Evolutionary conservation across 2,113 vertebrate genomes (phyloP).

Genomic region (Pachycephala philippinensis): DNA sequence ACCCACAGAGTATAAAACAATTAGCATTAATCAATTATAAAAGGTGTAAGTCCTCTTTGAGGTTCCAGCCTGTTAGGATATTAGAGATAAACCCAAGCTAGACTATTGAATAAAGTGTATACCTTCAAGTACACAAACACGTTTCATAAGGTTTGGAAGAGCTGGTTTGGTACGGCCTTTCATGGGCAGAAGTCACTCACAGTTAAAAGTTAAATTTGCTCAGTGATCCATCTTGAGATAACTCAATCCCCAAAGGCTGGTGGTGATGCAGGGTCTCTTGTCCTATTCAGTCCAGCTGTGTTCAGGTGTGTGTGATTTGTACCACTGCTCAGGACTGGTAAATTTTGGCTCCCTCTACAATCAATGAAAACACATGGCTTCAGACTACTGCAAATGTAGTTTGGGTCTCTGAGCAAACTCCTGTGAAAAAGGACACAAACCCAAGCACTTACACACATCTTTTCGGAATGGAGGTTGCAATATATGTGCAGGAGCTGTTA

Average conservation of each 20-base stretch:
- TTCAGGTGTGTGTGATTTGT: neutral
- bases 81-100: neutral
- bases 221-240: neutral
- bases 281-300: neutral
- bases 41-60: neutral
- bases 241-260: neutral
- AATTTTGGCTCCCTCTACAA: neutral
- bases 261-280: neutral
- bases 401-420: neutral
- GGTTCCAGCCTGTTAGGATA: neutral
- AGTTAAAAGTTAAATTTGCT: neutral
- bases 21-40: neutral
- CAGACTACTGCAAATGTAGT: neutral
- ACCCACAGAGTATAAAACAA: neutral
- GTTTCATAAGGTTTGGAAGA: neutral
- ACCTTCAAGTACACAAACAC: neutral
- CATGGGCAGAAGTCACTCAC: neutral
- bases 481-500: neutral
- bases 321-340: neutral
- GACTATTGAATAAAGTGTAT: neutral
- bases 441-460: neutral
- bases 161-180: neutral
- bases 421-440: neutral
- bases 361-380: accelerated
- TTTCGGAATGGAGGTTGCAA: neutral